These are phyloP conservation scores for Hippocampus abdominalis DNA, from an alignment of 2,113 vertebrate genomes.

Conservation along the genomic window DNA sequence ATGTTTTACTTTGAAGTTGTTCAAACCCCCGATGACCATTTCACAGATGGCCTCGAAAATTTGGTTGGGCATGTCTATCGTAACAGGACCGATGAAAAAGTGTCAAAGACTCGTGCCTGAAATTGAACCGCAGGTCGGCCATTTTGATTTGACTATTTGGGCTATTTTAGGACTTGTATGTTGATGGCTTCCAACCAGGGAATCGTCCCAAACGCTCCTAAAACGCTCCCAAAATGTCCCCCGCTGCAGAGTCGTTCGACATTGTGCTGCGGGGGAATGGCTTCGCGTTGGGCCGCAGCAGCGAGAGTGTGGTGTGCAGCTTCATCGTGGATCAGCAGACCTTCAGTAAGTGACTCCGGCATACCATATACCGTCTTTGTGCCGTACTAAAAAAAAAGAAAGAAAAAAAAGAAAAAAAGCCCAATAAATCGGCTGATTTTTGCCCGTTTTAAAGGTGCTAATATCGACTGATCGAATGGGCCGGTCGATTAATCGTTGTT, in stretches of 20 bases:
- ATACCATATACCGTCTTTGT: too few relatives aligned
- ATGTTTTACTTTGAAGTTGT: too few relatives aligned
- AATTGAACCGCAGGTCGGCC: neutral
- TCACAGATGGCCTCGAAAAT: too few relatives aligned
- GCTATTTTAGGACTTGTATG: neutral
- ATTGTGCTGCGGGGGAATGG: constrained; percentile 86
- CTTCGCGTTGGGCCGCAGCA: constrained; percentile 74
- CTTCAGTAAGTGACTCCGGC: constrained; percentile 72
- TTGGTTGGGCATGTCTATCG: too few relatives aligned
- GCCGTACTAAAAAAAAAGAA: neutral
- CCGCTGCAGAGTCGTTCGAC: constrained; percentile 83
- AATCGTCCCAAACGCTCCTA: neutral
- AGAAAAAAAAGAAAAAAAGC: neutral
- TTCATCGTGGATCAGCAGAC: constrained; percentile 77
- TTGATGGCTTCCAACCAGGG: neutral
- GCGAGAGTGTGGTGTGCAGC: constrained; percentile 73
- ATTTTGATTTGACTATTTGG: neutral
- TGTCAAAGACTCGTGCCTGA: neutral
- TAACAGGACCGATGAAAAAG: neutral
- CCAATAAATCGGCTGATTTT: too few relatives aligned
- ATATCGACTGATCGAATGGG: neutral
- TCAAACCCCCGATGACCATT: neutral
- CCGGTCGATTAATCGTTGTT: too few relatives aligned
- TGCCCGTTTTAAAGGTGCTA: too few relatives aligned
- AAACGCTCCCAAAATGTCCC: constrained; percentile 3